Conservation (phyloP, 2,797 vertebrate genomes). For the Halcyon chelicuti region DNA sequence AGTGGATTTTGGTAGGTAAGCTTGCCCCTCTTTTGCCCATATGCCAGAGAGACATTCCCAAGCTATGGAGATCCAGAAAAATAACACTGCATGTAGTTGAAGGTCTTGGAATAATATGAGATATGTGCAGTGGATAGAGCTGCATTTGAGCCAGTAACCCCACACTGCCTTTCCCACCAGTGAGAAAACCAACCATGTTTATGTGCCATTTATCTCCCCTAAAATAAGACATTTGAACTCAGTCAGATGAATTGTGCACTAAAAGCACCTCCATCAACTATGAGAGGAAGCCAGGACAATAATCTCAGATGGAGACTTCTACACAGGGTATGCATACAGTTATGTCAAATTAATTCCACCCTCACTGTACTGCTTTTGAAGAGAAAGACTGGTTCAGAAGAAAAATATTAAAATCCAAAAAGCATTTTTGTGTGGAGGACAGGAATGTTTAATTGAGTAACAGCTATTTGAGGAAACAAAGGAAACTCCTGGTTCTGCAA, state of each 20-base stretch:
- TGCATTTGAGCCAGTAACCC: neutral
- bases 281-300: neutral
- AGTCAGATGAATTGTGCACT: neutral
- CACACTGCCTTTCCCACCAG: neutral
- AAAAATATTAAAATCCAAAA: neutral
- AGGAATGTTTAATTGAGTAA: neutral
- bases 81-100: rapidly evolving
- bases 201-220: neutral
- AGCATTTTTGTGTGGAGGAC: neutral
- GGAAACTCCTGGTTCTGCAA: neutral
- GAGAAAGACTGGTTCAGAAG: neutral
- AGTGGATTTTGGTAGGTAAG: neutral
- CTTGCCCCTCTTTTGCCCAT: neutral
- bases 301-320: neutral
- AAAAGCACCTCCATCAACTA: neutral
- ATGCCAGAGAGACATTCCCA: neutral
- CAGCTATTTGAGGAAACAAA: neutral
- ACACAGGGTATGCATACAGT: neutral
- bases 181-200: neutral
- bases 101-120: neutral
- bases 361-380: neutral
- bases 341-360: neutral
- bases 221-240: neutral
- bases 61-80: neutral
- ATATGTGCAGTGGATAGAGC: neutral